These are phyloP conservation scores for Amphipyra tragopoginis DNA, from an alignment of 2,888 invertebrate species.

Conservation along the genomic window DNA sequence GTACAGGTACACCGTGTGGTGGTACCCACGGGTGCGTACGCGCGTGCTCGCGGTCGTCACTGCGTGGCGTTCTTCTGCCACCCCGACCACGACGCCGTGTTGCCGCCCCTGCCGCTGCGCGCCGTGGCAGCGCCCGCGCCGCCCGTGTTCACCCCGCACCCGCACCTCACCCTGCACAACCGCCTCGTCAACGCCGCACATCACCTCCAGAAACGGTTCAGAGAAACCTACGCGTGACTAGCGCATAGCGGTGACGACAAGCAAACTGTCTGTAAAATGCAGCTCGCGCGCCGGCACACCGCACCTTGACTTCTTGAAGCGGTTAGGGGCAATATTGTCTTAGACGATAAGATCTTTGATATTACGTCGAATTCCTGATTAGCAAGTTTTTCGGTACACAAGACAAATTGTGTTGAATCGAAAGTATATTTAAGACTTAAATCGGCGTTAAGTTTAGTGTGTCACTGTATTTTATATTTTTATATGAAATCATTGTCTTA, in stretches of 20 bases:
- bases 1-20: constrained; percentile 93
- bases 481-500: no score
- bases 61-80: constrained; percentile 94
- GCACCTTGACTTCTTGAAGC: constrained; percentile 59
- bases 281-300: constrained; percentile 66
- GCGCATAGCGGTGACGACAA: constrained; percentile 63
- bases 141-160: constrained; percentile 81
- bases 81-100: constrained; percentile 90
- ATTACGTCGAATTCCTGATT: constrained; percentile 3
- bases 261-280: constrained; percentile 57
- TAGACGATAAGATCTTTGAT: constrained; percentile 8
- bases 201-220: constrained; percentile 92
- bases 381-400: constrained; percentile 8
- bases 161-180: constrained; percentile 83
- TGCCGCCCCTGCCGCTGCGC: constrained; percentile 87
- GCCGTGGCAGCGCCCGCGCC: constrained; percentile 79
- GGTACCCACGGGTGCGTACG: constrained; percentile 91
- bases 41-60: constrained; percentile 92
- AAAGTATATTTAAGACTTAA: constrained; percentile 24
- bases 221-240: constrained; percentile 92
- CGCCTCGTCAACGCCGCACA: constrained; percentile 93
- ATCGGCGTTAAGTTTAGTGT: constrained; percentile 18
- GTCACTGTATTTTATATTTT: background rate
- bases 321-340: constrained; percentile 8
- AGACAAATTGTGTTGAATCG: constrained; percentile 20